Base-by-base conservation (phyloP, 2,888 invertebrate genomes). In the Athalia circularis region DNA sequence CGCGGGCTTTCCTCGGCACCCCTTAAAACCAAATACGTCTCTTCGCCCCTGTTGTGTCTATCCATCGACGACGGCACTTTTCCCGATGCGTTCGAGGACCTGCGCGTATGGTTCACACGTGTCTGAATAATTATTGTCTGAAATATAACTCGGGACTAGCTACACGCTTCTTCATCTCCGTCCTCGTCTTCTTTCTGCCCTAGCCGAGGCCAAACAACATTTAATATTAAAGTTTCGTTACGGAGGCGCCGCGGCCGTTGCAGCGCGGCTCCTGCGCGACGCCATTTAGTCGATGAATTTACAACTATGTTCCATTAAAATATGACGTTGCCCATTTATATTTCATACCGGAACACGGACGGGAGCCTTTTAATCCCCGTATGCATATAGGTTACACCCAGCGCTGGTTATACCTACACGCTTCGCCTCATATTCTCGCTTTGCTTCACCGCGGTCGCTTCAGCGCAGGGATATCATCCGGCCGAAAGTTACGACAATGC, bases 111-210 rank as follows among this genome's bases (percentile, higher is more conserved):
- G 88, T 81, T 86, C 87, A 85, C 89, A 89, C 87, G 85, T 88
- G 88, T 88, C 86, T 86, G 86, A 87, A 88, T 88, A 87, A 88
- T 88, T 88, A 88, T 89, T 88, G 88, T 88, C 87, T 86, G 85
- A 86, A 87, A 85, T 85, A 85, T 83, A 83, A 85, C 83, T 79
- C 81, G 77, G 54, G 4, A 29, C 67, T 48, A 8, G 67, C 47
- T 8, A 9, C 4, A 9, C 4, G 11, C 59, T 59, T 4, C 59
- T 13, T 13, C 59, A 13, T 4, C 61, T 7, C 61, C 61, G 1
- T 52, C 52, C 3, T 7, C 52, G 1, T 11, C 52, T 52, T 11
- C 7, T 52, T 52, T 52, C 7, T 62, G 15, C 7, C 3, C 3
- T 65, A 29, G 29, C 29, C 29, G 29, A 52, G 54, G 52, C 68